Evolutionary conservation across 2,888 invertebrate genomes (phyloP).

Genomic region (Oxystoma pomonae): DNA sequence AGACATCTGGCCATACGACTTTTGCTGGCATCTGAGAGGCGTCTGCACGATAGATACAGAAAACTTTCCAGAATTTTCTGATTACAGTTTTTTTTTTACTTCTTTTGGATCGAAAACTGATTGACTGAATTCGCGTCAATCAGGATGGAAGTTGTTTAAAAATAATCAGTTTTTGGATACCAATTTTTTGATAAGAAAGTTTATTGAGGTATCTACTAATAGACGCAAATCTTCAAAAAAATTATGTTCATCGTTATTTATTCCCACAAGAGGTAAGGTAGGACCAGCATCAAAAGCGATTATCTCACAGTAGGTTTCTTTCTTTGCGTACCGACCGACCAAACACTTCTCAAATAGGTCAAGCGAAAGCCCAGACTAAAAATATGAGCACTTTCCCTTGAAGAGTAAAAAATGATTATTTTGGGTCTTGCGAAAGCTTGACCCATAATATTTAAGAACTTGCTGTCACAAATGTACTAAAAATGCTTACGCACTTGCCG

Average conservation of each 20-base stretch:
- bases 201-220: neutral
- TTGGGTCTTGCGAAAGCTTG: conserved; percentile 11
- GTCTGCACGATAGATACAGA: no score
- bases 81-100: no score
- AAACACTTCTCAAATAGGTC: conserved; percentile 7
- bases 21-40: no score
- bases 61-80: no score
- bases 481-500: conserved; percentile 9
- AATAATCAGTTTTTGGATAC: neutral
- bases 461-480: conserved; percentile 10
- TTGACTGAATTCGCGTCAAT: no score
- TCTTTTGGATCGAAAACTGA: no score
- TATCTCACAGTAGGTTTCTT: neutral
- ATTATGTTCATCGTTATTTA: neutral
- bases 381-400: conserved; percentile 12
- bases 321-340: neutral
- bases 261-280: neutral
- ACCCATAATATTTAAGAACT: conserved; percentile 7
- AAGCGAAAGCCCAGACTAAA: conserved; percentile 10
- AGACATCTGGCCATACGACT: no score
- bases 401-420: conserved; percentile 11
- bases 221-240: no score
- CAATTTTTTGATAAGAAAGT: neutral
- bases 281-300: neutral
- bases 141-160: no score